Evolutionary conservation across 2,888 invertebrate species (phyloP).

Genomic region (Lucinisca nassula): DNA sequence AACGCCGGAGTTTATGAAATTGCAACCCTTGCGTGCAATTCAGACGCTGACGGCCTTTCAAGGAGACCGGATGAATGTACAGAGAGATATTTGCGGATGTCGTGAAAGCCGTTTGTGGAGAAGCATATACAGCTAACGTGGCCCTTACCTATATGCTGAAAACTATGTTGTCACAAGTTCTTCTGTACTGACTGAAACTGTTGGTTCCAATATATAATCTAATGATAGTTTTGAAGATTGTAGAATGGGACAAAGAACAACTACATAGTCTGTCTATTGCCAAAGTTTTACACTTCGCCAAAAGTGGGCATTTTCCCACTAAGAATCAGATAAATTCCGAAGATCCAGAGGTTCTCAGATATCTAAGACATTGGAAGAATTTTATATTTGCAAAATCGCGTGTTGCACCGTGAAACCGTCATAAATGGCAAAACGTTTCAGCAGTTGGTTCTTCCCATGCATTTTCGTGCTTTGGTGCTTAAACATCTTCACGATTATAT

Average conservation of each 20-base stretch:
- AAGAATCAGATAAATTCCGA: neutral
- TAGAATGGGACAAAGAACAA: neutral
- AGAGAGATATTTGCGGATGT: neutral
- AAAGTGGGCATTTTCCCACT: neutral
- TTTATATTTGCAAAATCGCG: neutral
- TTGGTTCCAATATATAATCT: too few relatives aligned
- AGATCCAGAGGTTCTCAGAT: neutral
- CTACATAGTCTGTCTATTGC: neutral
- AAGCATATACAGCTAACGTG: neutral
- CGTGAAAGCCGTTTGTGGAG: neutral
- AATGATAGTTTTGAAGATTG: neutral
- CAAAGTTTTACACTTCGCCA: neutral
- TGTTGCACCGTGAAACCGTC: neutral
- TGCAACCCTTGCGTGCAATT: too few relatives aligned
- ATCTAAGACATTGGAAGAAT: neutral
- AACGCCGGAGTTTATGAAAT: too few relatives aligned
- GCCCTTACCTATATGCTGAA: neutral
- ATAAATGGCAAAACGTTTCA: neutral
- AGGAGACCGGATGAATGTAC: neutral
- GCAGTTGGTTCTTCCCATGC: neutral
- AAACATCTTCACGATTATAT: neutral
- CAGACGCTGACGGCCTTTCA: slow-evolving; percentile 23
- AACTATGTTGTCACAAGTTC: neutral
- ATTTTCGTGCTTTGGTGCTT: neutral
- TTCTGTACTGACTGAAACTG: too few relatives aligned